Base-by-base conservation (phyloP, 1,140 invertebrate genomes). In the Mamestra configurata region DNA sequence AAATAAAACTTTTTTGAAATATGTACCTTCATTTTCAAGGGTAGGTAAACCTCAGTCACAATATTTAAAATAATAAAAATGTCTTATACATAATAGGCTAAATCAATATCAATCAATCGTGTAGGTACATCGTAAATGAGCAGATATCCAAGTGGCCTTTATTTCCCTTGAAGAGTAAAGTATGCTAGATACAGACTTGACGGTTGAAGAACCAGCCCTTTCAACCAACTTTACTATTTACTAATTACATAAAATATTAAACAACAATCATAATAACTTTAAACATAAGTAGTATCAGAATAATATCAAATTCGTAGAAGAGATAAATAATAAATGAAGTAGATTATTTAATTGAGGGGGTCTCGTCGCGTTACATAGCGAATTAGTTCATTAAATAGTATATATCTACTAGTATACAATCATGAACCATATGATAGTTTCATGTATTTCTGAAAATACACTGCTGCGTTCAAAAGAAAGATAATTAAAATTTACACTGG, bases 281-380 rank as follows among this genome's bases (percentile, higher is more conserved):
- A 37, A 37, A 20, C 20, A 40, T 64, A 37, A 20, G 18, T 64
- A 64, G 31, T 40, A 64, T 64, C 59, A 40, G n/a, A 64, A 64
- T 64, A 64, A 64, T 64, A 64, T 64, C 59, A 64, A 64, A 37
- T 64, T 64, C 31, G 31, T 64, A 55, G 51, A 20, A 24, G 51
- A 40, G 20, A 46, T 46, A 46, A 46, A 46, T 64, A n/a, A 64
- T 18, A 40, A 35, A 61, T n/a, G n/a, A 61, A 13, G 6, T 64
- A 64, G 51, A 22, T 4, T 40, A 55, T 7, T 4, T 40, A 64
- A n/a, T 40, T 37, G 18, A 64, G 59, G 20, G n/a, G 27, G 7
- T 64, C n/a, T 64, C 35, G 35, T 64, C 59, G 8, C 27, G 2
- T 31, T 35, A 7, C 13, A 31, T n/a, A n/a, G 57, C 13, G 4